These are phyloP conservation scores for Pipistrellus nathusii DNA, from an alignment of 2,797 vertebrate species.

Conservation along the genomic window DNA sequence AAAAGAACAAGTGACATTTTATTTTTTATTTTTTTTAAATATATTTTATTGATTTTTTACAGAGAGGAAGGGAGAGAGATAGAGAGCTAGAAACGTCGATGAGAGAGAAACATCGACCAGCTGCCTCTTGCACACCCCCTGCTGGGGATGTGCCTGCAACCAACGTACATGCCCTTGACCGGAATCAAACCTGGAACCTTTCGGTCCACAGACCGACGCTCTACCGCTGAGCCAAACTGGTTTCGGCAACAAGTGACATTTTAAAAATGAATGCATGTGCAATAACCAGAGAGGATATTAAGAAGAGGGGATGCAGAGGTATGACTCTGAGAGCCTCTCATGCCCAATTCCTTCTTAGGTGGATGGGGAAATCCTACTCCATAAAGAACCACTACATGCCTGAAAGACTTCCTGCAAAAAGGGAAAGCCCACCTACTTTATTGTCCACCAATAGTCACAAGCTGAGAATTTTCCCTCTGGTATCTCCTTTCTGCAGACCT, in stretches of 20 bases:
- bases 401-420: background rate
- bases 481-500: background rate
- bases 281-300: background rate
- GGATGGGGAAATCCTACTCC: background rate
- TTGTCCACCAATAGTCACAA: background rate
- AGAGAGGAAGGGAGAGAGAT: no score
- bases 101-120: no score
- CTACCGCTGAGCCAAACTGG: no score
- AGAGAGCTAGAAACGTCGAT: no score
- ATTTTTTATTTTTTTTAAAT: no score
- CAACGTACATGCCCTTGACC: no score
- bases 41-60: no score
- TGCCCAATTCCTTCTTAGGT: background rate
- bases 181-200: no score
- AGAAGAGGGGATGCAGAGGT: background rate
- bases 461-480: background rate
- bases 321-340: background rate
- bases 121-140: no score
- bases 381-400: background rate
- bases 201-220: no score
- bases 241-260: background rate
- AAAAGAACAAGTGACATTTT: constrained; percentile 5
- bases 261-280: background rate
- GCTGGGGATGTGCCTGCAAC: no score
- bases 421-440: background rate